Evolutionary conservation across 1,140 invertebrate species (phyloP), one percentile per base, ranked within the genome.

Genomic region (Aphaenogaster floridana): DNA sequence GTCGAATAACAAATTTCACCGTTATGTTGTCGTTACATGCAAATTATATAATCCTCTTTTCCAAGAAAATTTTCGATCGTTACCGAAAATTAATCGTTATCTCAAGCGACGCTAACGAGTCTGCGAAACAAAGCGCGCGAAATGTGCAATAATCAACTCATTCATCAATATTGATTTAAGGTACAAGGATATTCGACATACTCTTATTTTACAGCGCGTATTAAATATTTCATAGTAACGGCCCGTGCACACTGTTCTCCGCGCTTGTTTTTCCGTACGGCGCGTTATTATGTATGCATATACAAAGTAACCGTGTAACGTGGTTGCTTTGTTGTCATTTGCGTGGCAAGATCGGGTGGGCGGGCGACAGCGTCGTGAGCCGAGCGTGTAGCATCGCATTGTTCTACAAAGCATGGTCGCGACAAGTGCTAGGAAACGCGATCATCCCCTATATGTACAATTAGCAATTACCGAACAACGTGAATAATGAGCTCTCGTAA

Each of bases 81-180:
- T 64, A 64, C 34, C 7, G 17, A 42, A 68, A 42, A 68, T 68
- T 68, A 68, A 45, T 68, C n/a, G 64, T 21, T 45, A 45, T 45
- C 64, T 68, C 39, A 45, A 68, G 39, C 39, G 64, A 68, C n/a
- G n/a, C 39, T 21, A 21, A 68, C 8, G n/a, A 17, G 63, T 66
- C 17, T 39, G 63, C 7, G 34, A n/a, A 66, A 66, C 36, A 39
- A n/a, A 66, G 17, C 34, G 61, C 15, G 15, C 17, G 28, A 28
- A 39, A 39, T 39, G 7, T 39, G 63, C 36, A 17, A 66, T 66
- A 39, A 39, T 39, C 39, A 66, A n/a, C 17, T 39, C 36, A 36
- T 39, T 66, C 36, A 39, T 66, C 36, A 66, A 66, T 66, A 39
- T 66, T 66, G 36, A 66, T 66, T n/a, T 9, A 17, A 39, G n/a